These are phyloP conservation scores for Cyclargus thomasi DNA, from an alignment of 1,140 invertebrate genomes.

Conservation along the genomic window DNA sequence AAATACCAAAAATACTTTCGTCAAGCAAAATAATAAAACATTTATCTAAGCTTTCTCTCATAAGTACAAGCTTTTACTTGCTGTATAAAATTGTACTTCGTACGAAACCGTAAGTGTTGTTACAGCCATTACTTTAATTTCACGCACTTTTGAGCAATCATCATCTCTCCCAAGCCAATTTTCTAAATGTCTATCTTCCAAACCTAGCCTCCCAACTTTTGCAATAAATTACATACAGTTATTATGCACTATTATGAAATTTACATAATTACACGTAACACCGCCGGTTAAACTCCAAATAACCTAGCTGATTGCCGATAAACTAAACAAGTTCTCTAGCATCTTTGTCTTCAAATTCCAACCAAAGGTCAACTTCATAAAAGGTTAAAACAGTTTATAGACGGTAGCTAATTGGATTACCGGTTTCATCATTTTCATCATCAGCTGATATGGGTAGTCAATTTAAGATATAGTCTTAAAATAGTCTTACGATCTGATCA, in stretches of 20 bases:
- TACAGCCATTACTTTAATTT: not conserved
- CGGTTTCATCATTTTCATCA: not conserved
- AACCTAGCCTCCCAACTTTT: not conserved
- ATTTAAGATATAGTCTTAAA: no score
- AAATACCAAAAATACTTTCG: no score
- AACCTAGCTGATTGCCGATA: not conserved
- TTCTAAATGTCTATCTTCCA: not conserved
- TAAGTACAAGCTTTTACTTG: no score
- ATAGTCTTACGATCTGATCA: no score
- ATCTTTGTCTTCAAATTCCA: not conserved
- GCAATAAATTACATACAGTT: not conserved
- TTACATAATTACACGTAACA: constrained; percentile 4
- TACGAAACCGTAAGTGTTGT: not conserved
- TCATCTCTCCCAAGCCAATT: no score
- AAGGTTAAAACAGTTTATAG: not conserved
- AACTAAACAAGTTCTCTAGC: not conserved
- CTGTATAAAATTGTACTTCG: no score
- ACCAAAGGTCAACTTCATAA: not conserved
- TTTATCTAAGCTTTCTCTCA: no score
- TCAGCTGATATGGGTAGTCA: no score
- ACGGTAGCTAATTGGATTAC: not conserved
- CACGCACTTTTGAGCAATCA: not conserved
- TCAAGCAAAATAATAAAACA: no score
- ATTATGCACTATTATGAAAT: constrained; percentile 5
- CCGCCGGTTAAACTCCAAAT: not conserved